Evolutionary conservation across 2,797 vertebrate species (phyloP).

Genomic region (Argentina silus): DNA sequence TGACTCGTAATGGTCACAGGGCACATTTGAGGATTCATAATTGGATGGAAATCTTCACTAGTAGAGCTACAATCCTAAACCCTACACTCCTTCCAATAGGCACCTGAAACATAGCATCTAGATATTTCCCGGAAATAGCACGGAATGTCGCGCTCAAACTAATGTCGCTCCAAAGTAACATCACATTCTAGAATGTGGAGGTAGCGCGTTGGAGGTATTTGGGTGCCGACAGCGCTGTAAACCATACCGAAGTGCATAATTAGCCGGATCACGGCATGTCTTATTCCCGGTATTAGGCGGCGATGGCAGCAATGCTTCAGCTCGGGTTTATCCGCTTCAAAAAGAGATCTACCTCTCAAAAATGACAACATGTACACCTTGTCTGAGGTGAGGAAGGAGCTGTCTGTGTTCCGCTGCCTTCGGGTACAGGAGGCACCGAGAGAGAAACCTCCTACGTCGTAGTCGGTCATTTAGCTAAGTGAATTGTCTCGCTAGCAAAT

Average conservation of each 20-base stretch:
- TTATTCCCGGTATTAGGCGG: not conserved
- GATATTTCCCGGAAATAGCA: not conserved
- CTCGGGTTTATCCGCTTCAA: constrained; percentile 13
- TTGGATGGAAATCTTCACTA: no score
- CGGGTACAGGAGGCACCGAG: not conserved
- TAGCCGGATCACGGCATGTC: constrained; percentile 3
- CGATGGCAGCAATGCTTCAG: not conserved
- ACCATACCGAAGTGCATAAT: not conserved
- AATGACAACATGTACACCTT: not conserved
- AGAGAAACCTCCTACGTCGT: no score
- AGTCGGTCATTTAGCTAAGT: no score
- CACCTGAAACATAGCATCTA: no score
- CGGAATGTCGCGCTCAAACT: not conserved
- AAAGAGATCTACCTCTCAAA: not conserved
- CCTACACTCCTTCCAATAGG: no score
- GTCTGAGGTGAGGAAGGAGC: not conserved
- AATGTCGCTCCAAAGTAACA: not conserved
- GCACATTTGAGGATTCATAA: not conserved
- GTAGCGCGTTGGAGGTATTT: not conserved
- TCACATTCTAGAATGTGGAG: not conserved
- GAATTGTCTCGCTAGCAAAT: no score
- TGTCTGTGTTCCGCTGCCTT: not conserved
- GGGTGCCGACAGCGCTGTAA: constrained; percentile 10
- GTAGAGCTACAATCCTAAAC: no score
- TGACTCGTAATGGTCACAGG: not conserved